A percentile compares a stretch with the other conserved stretches of the same genome.
Conservation (phyloP, 2,888 invertebrate species). For the Linyphia triangularis region DNA sequence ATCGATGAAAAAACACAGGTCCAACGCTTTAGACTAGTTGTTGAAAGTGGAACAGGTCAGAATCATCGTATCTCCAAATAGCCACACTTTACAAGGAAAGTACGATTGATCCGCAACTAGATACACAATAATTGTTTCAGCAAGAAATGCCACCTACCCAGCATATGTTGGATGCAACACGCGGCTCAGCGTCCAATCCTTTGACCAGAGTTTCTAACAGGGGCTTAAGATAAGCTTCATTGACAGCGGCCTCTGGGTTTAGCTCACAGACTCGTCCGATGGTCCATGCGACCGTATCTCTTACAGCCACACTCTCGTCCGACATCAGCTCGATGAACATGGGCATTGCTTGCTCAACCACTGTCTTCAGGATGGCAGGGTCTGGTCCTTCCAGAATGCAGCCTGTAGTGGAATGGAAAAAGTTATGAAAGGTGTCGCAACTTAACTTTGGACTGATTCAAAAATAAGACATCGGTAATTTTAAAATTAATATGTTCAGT, state of each 20-base stretch:
- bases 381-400: conserved; percentile 94
- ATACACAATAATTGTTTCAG: too few species aligned
- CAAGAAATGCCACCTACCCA: too few species aligned
- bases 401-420: conserved; percentile 79
- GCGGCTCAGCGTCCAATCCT: conserved; percentile 94
- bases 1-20: too few species aligned
- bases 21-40: background rate
- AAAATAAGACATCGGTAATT: too few species aligned
- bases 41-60: background rate
- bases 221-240: conserved; percentile 88
- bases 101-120: too few species aligned
- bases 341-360: conserved; percentile 98
- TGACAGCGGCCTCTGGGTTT: conserved; percentile 95
- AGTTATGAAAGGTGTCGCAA: too few species aligned
- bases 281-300: conserved; percentile 99
- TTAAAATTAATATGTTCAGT: too few species aligned
- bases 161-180: conserved; percentile 98
- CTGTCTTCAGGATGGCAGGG: conserved; percentile 89
- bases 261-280: conserved; percentile 98
- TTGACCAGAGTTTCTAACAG: conserved; percentile 83
- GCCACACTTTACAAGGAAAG: background rate
- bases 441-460: too few species aligned
- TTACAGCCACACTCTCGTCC: conserved; percentile 94
- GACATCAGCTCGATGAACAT: conserved; percentile 96
- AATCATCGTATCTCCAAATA: background rate